Base-by-base conservation (phyloP, 2,888 invertebrate genomes). In the Leptinotarsa peninsularis region DNA sequence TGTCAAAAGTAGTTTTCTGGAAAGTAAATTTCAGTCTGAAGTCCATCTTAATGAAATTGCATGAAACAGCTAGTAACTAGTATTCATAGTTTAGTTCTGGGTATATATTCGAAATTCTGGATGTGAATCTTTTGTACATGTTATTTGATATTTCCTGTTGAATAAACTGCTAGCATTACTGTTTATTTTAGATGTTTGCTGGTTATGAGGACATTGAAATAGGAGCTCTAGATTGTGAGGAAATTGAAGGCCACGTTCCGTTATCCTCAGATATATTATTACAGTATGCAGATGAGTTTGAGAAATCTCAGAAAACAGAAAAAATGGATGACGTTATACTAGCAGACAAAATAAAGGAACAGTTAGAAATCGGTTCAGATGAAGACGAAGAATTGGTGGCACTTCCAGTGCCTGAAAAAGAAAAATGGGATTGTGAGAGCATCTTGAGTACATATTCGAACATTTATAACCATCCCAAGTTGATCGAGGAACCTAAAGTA, bases 361-460 rank as follows among this genome's bases (percentile, higher is more conserved):
- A 77, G 7, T 67, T 83, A 69, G 82, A 83, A 76, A 74, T 78
- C 27, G 75, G 72, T 54, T 76, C 79, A 21, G 88, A 88, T 33
- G 88, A 90, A 13, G 89, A 90, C 0, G 92, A 92, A 54, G 90
- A 91, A 77, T 89, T 93, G 15, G 87, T 93, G 54, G 90, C 90
- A 50, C 88, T 92, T 0, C 89, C 92, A 78, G 91, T 93, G 1
- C 91, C 92, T 49, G 91, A 92, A 71, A 91, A 92, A 80, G 91
- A 92, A 78, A 93, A 93, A 86, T 97, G 95, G 95, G 98, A 98
- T 89, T 98, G 98, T 84, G 95, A 98, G 89, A 95, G 95, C 73
- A 94, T 98, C 81, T 89, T 98, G 5, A 95, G 95, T 23, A 97
- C 96, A 0, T 96, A 96, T 87, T 97, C 97, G 10, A 98, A 94